Evolutionary conservation across 2,888 invertebrate species (phyloP), one percentile per base, ranked within the genome.

Genomic region (Didymodactylos carnosus): DNA sequence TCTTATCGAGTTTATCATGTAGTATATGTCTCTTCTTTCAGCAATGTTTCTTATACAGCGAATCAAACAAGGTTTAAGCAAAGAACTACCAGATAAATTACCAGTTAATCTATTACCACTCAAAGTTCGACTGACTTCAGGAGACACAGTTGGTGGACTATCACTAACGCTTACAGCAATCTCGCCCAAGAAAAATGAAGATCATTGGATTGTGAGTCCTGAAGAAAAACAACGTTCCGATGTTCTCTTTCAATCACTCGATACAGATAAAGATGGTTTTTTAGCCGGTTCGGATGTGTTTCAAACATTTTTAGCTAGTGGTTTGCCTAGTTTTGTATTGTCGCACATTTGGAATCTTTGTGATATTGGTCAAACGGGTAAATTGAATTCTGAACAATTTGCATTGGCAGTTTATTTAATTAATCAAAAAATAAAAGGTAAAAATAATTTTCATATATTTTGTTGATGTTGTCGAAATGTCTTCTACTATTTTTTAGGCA

Each of bases 311-410:
- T 87, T 97, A 72, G 90, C 93, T 83, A 92, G 91, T 77, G 94
- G 94, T 29, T 88, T 97, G 78, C 89, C 91, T 73, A 93, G 93
- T 83, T 85, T 87, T 77, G 88, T 90, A 75, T 86, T 98, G 70
- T 97, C 95, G 75, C 91, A 92, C 81, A 94, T 98, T 82, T 98
- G 98, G 98, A 89, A 89, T 76, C 86, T 95, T 76, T 94, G 94
- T 86, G 95, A 97, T 85, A 90, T 89, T 78, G 89, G 89, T 80
- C 89, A 91, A 83, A 88, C 88, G 78, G 95, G 95, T 76, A 93
- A 93, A 86, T 85, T 98, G 80, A 93, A 93, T 79, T 86, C 89
- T 76, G 92, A 91, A 79, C 97, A 98, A 86, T 98, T 98, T 86
- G 91, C 94, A 74, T 86, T 97, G 77, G 92, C 94, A 75, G 93